phyloP scores from a whole-genome alignment of 2,797 vertebrate genomes.

The Nannoperca australis region DNA sequence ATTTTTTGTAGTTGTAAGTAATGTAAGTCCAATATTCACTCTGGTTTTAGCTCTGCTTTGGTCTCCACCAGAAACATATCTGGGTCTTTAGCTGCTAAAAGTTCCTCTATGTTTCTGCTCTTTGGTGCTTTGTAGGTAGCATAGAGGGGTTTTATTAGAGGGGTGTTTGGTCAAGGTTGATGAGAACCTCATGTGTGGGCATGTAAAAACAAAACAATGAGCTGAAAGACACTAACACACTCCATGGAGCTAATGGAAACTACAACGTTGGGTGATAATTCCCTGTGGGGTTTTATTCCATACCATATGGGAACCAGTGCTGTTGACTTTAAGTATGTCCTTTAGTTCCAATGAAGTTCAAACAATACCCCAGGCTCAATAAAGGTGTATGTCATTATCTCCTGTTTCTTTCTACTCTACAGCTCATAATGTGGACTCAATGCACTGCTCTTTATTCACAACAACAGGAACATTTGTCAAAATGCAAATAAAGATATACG shows the following conservation, averaged over 20 bases:
- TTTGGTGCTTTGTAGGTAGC: too few species aligned
- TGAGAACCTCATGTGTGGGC: background rate
- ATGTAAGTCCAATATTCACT: too few species aligned
- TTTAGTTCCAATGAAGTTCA: slow-evolving; percentile 4
- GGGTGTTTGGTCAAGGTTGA: background rate
- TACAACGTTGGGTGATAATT: background rate
- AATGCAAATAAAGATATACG: slow-evolving; percentile 67
- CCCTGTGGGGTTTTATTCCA: background rate
- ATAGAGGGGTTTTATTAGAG: too few species aligned
- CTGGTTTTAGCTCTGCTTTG: too few species aligned
- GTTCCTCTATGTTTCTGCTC: background rate
- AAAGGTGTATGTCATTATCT: slow-evolving; percentile 48
- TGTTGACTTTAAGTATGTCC: background rate
- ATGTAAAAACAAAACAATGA: background rate
- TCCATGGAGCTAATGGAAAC: background rate
- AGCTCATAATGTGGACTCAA: slow-evolving; percentile 43
- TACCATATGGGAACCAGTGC: slow-evolving; percentile 9
- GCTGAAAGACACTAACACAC: background rate
- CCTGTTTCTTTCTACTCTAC: slow-evolving; percentile 37
- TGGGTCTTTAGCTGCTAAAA: background rate
- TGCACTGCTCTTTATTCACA: slow-evolving; percentile 48
- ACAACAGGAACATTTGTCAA: slow-evolving; percentile 64
- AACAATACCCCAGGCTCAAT: background rate
- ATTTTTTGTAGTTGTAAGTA: too few species aligned
- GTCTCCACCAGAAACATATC: too few species aligned